phyloP scores from a whole-genome alignment of 2,888 invertebrate genomes.

The Galerucella pusilla region DNA sequence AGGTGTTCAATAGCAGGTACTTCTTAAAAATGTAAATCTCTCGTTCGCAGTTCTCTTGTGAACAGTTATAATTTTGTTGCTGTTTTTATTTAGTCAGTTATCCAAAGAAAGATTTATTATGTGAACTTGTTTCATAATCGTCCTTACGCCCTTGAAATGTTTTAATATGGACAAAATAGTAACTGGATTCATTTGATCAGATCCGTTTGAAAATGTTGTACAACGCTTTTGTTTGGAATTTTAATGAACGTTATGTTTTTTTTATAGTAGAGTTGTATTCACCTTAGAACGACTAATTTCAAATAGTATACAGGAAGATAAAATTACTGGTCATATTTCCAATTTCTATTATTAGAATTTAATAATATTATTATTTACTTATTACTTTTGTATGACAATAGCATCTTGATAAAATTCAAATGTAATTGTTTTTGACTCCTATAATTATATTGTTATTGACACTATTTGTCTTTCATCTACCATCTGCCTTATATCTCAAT shows the following conservation, averaged over 20 bases:
- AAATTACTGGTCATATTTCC: too few relatives aligned
- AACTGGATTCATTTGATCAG: constrained; percentile 19
- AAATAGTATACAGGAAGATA: background rate
- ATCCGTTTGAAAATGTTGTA: constrained; percentile 8
- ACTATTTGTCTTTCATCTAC: too few relatives aligned
- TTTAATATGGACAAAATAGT: constrained; percentile 20
- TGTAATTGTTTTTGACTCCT: too few relatives aligned
- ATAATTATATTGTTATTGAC: too few relatives aligned
- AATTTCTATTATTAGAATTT: too few relatives aligned
- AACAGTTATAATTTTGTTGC: constrained; percentile 32
- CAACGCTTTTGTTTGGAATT: background rate
- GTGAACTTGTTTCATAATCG: constrained; percentile 30
- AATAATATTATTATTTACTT: too few relatives aligned
- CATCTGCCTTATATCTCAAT: too few relatives aligned
- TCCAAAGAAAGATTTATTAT: constrained; percentile 28
- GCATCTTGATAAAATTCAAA: too few relatives aligned
- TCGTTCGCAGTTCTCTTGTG: constrained; percentile 31
- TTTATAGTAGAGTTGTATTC: background rate
- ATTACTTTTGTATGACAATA: too few relatives aligned
- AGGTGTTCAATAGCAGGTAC: constrained; percentile 57
- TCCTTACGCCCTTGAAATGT: constrained; percentile 22
- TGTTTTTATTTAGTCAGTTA: constrained; percentile 3
- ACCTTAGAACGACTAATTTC: background rate
- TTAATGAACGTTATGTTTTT: background rate
- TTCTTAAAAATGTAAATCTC: constrained; percentile 45